These are phyloP conservation scores for Actinopyga echinites DNA, from an alignment of 53 echinoderm and acorn worm species.

Conservation along the genomic window DNA sequence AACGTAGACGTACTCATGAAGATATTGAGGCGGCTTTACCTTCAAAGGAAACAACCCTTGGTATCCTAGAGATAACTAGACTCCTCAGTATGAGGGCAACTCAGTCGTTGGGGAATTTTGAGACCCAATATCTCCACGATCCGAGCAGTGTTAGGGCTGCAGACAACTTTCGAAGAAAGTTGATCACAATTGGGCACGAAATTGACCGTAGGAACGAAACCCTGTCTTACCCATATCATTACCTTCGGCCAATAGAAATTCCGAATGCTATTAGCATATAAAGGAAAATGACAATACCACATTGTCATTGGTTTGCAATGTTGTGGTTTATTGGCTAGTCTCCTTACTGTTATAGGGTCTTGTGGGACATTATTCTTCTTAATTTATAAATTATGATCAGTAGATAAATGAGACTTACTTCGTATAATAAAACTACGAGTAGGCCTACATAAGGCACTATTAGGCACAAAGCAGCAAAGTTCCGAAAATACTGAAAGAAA, in stretches of 20 bases:
- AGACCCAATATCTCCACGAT: slow-evolving; percentile 57
- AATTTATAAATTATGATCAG: no score
- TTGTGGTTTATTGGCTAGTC: no score
- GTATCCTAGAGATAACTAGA: slow-evolving; percentile 28
- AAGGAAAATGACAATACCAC: no score
- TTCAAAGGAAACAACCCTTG: slow-evolving; percentile 34
- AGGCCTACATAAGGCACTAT: no score
- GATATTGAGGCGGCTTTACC: slow-evolving; percentile 42
- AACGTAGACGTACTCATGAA: slow-evolving; percentile 31
- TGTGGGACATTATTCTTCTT: no score
- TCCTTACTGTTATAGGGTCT: no score
- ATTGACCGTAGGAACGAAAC: slow-evolving; percentile 63
- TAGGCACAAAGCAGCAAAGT: no score
- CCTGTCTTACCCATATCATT: slow-evolving; percentile 45
- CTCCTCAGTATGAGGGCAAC: slow-evolving; percentile 58
- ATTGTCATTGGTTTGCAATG: no score
- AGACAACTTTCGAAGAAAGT: slow-evolving; percentile 28
- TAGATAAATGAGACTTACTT: no score
- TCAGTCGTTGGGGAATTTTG: slow-evolving; percentile 59
- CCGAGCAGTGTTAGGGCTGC: slow-evolving; percentile 51
- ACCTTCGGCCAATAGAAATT: slow-evolving; percentile 71
- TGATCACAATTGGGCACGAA: slow-evolving; percentile 39
- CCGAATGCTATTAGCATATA: slow-evolving; percentile 88
- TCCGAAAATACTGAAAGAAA: no score
- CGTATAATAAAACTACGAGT: no score